Conservation (phyloP, 1,140 invertebrate genomes). For the Oryctes rhinoceros region DNA sequence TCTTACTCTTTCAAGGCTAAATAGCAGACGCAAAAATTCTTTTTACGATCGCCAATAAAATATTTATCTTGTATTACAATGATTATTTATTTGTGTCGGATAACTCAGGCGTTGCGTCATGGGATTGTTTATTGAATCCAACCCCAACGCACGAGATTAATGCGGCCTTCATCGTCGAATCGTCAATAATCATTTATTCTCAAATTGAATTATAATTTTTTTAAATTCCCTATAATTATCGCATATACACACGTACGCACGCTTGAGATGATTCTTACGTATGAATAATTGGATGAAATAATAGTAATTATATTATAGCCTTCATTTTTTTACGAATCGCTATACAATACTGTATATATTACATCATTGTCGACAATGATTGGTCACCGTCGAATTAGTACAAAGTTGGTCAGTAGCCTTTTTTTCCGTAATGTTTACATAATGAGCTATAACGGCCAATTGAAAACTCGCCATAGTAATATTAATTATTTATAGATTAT, state of each 20-base stretch:
- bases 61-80: conserved; percentile 23
- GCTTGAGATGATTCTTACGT: not conserved
- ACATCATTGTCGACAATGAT: conserved; percentile 7
- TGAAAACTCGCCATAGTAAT: not conserved
- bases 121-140: conserved; percentile 4
- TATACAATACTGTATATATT: not conserved
- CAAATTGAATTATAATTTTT: conserved; percentile 18
- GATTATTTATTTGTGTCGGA: conserved; percentile 14
- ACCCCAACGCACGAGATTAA: not conserved
- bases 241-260: not conserved
- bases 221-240: not conserved
- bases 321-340: conserved; percentile 5
- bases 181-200: not conserved
- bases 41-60: conserved; percentile 14
- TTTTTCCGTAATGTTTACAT: conserved; percentile 18
- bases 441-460: not conserved
- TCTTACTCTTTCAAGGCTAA: conserved; percentile 18
- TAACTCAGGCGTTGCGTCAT: not conserved
- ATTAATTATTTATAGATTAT: conserved; percentile 23
- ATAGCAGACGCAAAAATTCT: conserved; percentile 23
- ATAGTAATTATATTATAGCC: conserved; percentile 28
- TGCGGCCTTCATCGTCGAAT: not conserved
- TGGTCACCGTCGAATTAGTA: conserved; percentile 1
- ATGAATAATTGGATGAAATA: conserved; percentile 30
- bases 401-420: conserved; percentile 2